These are phyloP conservation scores for Aleiodes sp. DNA, from an alignment of 1,140 invertebrate genomes.

Conservation along the genomic window DNA sequence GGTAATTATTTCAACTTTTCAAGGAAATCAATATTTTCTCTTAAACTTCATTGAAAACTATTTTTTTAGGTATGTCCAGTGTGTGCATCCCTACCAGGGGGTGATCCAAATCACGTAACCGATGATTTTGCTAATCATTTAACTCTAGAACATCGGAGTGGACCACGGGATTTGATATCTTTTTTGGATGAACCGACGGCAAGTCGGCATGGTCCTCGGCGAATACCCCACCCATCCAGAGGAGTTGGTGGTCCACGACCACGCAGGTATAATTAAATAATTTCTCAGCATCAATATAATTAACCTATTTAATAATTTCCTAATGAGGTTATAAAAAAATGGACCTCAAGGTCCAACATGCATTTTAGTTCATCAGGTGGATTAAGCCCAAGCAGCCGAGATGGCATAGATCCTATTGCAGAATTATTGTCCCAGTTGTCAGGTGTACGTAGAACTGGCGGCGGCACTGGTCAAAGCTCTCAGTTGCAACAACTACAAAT, in stretches of 20 bases:
- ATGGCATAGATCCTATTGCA: constrained; percentile 92
- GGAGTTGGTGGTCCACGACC: constrained; percentile 80
- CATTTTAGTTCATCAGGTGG: constrained; percentile 88
- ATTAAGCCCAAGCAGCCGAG: constrained; percentile 85
- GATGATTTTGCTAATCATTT: constrained; percentile 98
- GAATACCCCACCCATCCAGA: constrained; percentile 84
- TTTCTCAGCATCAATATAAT: background rate
- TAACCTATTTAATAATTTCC: background rate
- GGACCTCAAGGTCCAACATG: constrained; percentile 80
- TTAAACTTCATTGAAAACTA: constrained; percentile 3
- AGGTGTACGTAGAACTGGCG: constrained; percentile 79
- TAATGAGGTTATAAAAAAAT: constrained; percentile 29
- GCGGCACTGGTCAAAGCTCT: constrained; percentile 68
- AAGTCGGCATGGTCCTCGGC: constrained; percentile 82
- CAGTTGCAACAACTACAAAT: constrained; percentile 90
- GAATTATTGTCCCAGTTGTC: constrained; percentile 93
- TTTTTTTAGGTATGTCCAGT: constrained; percentile 86
- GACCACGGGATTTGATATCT: constrained; percentile 85
- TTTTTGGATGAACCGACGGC: constrained; percentile 89
- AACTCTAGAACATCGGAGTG: constrained; percentile 90
- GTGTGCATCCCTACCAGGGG: constrained; percentile 93
- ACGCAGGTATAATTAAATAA: constrained; percentile 63
- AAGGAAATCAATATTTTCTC: constrained; percentile 10
- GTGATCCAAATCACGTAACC: constrained; percentile 96
- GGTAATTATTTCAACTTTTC: constrained; percentile 58